Evolutionary conservation across 2,113 vertebrate genomes (phyloP), one percentile per base, ranked within the genome.

Genomic region (Corythaixoides concolor): DNA sequence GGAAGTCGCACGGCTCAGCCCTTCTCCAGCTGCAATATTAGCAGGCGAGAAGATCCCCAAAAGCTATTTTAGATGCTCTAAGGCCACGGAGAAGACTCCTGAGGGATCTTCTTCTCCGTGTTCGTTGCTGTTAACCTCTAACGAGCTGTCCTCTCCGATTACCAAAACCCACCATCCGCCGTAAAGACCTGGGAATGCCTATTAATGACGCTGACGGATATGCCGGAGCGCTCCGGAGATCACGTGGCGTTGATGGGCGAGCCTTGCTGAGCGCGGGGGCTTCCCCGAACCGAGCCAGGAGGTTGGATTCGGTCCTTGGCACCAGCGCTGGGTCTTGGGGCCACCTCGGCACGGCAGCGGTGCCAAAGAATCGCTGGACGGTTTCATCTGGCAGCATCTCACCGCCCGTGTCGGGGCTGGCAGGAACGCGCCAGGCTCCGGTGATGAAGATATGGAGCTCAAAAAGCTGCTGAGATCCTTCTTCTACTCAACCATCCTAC

Each of bases 331-430:
- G 33, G 15, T 56, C 41, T 55, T 19, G 9, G 10, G 39, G 23
- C 39, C 33, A 8, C 27, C 33, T 32, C 17, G 39, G 85, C 39
- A 5, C 2, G 4, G 28, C 3, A 0, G 14, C 4, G 1, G 23
- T 21, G 72, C 64, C n/a, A 22, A 41, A 43, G 20, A 41, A 62
- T n/a, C 3, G 6, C 47, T 26, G 63, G 16, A 21, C 1, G 14
- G 30, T 11, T 45, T 69, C 2, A 1, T 18, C 30, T 26, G n/a
- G 39, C 16, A 49, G 6, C 24, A 10, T 18, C 49, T 41, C 39
- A 3, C 19, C 22, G 9, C 13, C n/a, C 37, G 5, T 1, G 37
- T 26, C 1, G 2, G 26, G 67, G 47, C 32, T 26, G 41, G 50
- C 26, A 26, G n/a, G 30, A 33, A 53, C 3, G 8, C 4, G 2